phyloP scores from a whole-genome alignment of 1,140 invertebrate species.

The Trinorchestia longiramus region DNA sequence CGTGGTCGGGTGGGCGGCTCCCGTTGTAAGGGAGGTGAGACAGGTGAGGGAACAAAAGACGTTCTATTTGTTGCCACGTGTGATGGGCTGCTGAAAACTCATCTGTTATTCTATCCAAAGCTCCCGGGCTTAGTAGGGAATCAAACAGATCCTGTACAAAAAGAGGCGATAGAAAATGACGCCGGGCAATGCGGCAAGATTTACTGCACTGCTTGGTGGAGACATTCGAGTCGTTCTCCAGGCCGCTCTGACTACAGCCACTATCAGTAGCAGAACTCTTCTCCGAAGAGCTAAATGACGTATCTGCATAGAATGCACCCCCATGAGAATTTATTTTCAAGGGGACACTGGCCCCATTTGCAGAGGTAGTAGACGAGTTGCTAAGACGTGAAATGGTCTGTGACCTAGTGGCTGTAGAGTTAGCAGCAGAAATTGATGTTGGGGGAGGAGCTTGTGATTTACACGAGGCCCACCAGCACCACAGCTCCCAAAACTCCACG shows the following conservation, averaged over 20 bases:
- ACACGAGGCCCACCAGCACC: conserved; percentile 21
- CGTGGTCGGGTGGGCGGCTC: background rate
- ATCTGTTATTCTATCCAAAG: background rate
- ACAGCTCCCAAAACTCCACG: conserved; percentile 13
- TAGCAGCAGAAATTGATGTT: background rate
- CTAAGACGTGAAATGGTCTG: background rate
- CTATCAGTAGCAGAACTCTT: background rate
- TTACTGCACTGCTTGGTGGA: background rate
- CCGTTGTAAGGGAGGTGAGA: conserved; percentile 4
- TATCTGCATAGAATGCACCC: background rate
- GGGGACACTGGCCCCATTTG: background rate
- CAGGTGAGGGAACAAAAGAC: background rate
- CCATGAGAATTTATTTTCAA: background rate
- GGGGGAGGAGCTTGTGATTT: background rate
- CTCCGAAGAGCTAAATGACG: background rate
- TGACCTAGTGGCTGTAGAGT: background rate
- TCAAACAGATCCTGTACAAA: background rate
- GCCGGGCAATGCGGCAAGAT: background rate
- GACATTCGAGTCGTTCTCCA: background rate
- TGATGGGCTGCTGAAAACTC: conserved; percentile 11
- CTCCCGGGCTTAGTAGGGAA: background rate
- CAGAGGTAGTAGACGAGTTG: background rate
- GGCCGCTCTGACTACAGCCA: background rate
- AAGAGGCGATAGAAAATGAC: conserved; percentile 37
- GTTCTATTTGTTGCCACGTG: conserved; percentile 2